Percentiles rank a stretch among this genome's conserved stretches.
Evolutionary conservation across 1,140 invertebrate species (phyloP).

Genomic region (Scylla paramamosain): DNA sequence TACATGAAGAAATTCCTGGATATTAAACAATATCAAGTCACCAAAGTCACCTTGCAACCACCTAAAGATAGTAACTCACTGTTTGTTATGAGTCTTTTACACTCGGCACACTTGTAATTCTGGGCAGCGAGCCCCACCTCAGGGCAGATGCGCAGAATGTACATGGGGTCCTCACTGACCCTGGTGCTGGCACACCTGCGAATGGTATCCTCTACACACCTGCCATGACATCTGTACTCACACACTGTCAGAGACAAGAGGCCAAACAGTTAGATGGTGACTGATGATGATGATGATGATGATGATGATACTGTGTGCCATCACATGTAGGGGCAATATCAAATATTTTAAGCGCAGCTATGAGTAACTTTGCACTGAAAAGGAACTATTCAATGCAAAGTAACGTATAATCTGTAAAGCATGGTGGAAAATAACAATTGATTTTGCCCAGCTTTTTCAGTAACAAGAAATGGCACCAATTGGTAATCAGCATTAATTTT

Average conservation of each 20-base stretch:
- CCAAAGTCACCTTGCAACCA: not conserved
- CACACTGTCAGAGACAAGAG: conserved; percentile 83
- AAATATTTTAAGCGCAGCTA: no score
- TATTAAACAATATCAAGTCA: not conserved
- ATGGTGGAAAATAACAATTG: no score
- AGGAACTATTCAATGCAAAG: no score
- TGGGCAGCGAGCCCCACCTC: conserved; percentile 89
- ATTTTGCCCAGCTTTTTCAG: no score
- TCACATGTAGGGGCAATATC: no score
- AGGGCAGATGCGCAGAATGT: conserved; percentile 90
- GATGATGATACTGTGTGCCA: not conserved
- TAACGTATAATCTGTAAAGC: no score
- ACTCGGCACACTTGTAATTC: conserved; percentile 90
- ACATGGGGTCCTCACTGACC: conserved; percentile 87
- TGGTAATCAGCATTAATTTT: no score
- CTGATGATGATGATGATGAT: not conserved
- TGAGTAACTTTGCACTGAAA: no score
- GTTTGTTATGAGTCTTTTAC: conserved; percentile 86
- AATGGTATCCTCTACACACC: conserved; percentile 87
- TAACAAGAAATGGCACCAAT: no score
- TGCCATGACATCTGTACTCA: conserved; percentile 86
- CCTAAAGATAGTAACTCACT: conserved; percentile 83
- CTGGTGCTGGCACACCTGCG: conserved; percentile 89
- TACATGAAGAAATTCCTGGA: no score
- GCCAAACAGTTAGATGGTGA: conserved; percentile 5